These are phyloP conservation scores for Gymnorhina tibicen DNA, from an alignment of 2,113 vertebrate genomes.

Conservation along the genomic window DNA sequence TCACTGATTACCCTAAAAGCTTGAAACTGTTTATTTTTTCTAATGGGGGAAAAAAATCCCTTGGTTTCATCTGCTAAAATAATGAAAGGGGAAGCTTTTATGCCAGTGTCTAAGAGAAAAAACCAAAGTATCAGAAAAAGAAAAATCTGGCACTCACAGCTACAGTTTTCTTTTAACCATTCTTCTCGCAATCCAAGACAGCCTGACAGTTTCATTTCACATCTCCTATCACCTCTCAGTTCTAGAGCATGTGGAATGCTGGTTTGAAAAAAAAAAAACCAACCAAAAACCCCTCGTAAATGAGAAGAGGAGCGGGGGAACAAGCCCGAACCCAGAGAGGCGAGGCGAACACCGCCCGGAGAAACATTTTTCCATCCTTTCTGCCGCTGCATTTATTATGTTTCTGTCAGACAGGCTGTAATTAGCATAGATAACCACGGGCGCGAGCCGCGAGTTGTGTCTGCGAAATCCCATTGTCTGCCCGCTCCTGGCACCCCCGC, in stretches of 20 bases:
- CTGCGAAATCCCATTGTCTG: conserved; percentile 11
- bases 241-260: neutral
- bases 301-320: neutral
- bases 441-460: conserved; percentile 22
- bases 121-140: neutral
- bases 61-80: neutral
- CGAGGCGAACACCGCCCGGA: neutral
- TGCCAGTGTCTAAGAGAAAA: neutral
- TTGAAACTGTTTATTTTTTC: neutral
- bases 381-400: neutral
- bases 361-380: neutral
- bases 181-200: neutral
- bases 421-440: conserved; percentile 45
- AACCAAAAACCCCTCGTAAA: neutral
- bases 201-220: neutral
- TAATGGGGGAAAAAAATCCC: neutral
- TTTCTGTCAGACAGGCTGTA: conserved; percentile 35
- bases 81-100: neutral
- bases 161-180: neutral
- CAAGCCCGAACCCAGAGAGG: conserved; percentile 39
- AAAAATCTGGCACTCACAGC: neutral
- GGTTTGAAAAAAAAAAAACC: too few relatives aligned
- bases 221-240: neutral
- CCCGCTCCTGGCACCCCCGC: neutral
- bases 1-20: neutral